Evolutionary conservation across 2,113 vertebrate species (phyloP), one percentile per base, ranked within the genome.

Genomic region (Peromyscus polionotus): DNA sequence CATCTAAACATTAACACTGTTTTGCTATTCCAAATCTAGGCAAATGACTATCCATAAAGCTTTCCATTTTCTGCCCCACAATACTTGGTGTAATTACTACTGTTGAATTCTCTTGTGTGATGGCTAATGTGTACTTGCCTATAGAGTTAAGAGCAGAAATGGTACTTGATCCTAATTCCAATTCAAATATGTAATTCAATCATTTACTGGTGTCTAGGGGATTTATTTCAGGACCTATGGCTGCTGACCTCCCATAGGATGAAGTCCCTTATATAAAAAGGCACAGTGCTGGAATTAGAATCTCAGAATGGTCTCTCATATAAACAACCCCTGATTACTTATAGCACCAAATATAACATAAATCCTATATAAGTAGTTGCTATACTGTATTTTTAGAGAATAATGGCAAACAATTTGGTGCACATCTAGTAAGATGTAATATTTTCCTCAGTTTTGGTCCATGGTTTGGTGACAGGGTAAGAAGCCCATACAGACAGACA

Each of bases 1-100:
- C 22, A 87, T 93, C 8, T 93, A 93, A 61, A 63, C 17, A 28
- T 89, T 65, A 79, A 1, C 1, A 12, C n/a, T 1, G 12, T 88
- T 94, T 94, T 54, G 4, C 13, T 77, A 2, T 86, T 81, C 31
- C 81, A 86, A 96, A 89, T 91, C 28, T 39, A 88, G 63, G 73
- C 20, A 85, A 95, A 51, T 31, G 67, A 26, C 42, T 83, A 31
- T 92, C 77, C 14, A 83, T 19, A 88, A 67, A 88, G 22, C 5
- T 9, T 65, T 92, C 22, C 36, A 48, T 67, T 67, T 81, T 93
- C 26, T 88, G 48, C 45, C 11, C 11, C 28, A 88, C 45, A n/a
- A 70, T 80, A 75, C 45, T 85, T 94, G 39, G 76, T 59, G 20
- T 86, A 61, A 26, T 5, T 31, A 57, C 28, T 76, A 88, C 2